A percentile compares a stretch with the other conserved stretches of the same genome.
These are phyloP conservation scores for Archocentrus centrarchus DNA, from an alignment of 2,113 vertebrate genomes.

Conservation along the genomic window DNA sequence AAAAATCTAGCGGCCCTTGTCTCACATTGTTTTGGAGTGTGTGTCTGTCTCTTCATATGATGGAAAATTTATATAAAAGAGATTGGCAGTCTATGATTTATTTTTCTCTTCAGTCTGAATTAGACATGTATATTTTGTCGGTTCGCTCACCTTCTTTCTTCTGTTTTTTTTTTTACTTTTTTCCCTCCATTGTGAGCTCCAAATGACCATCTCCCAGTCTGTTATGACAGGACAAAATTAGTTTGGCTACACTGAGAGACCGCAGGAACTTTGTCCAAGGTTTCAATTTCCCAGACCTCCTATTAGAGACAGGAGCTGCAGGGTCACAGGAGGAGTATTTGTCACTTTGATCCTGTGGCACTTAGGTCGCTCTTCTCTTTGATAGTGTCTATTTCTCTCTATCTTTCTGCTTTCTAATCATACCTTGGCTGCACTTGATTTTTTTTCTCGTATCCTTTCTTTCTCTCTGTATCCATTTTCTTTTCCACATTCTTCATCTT, in stretches of 20 bases:
- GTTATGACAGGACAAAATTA: constrained; percentile 72
- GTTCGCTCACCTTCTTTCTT: not conserved
- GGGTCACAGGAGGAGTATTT: constrained; percentile 66
- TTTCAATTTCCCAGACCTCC: constrained; percentile 70
- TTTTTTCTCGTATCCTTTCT: constrained; percentile 11
- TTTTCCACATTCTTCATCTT: constrained; percentile 20
- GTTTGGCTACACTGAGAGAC: constrained; percentile 58
- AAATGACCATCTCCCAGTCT: constrained; percentile 43
- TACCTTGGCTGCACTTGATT: constrained; percentile 21
- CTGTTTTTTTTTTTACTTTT: not conserved
- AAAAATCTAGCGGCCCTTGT: not conserved
- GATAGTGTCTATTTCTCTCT: constrained; percentile 32
- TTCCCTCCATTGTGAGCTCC: not conserved
- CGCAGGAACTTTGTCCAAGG: constrained; percentile 61
- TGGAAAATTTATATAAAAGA: not conserved
- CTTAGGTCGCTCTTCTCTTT: constrained; percentile 48
- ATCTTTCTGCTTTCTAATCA: constrained; percentile 14
- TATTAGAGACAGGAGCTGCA: constrained; percentile 64
- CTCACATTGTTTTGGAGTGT: not conserved
- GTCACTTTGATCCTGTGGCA: constrained; percentile 74
- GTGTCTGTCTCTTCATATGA: not conserved
- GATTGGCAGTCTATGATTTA: not conserved
- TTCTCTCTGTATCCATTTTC: constrained; percentile 2
- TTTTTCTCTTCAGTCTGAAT: not conserved
- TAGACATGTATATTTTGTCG: not conserved